These are phyloP conservation scores for Trachemys scripta DNA, from an alignment of 2,113 vertebrate genomes.

Conservation along the genomic window DNA sequence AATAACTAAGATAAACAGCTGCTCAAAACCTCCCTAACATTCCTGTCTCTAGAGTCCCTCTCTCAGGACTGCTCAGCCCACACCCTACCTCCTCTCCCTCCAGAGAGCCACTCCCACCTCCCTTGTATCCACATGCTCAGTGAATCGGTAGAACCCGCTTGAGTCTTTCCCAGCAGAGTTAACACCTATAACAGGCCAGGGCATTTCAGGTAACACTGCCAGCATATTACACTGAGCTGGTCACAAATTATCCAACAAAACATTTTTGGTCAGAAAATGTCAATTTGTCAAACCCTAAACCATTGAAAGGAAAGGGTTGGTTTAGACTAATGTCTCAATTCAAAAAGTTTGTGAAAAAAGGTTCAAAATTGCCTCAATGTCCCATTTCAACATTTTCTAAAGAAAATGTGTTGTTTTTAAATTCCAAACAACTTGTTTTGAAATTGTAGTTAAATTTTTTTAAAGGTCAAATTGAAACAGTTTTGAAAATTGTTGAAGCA, in stretches of 20 bases:
- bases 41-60: background rate
- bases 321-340: background rate
- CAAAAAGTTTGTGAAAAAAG: background rate
- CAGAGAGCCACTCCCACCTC: background rate
- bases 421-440: background rate
- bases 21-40: background rate
- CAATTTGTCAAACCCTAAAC: background rate
- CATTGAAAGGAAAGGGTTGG: background rate
- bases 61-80: background rate
- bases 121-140: background rate
- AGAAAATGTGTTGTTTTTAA: background rate
- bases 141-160: background rate
- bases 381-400: background rate
- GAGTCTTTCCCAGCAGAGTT: background rate
- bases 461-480: background rate
- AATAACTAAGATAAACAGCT: background rate
- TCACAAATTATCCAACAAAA: background rate
- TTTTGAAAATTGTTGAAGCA: background rate
- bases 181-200: background rate
- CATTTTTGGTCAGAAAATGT: background rate
- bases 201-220: background rate
- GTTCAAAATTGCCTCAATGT: background rate
- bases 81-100: background rate
- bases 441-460: background rate
- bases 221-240: background rate